Evolutionary conservation across 2,888 invertebrate species (phyloP), one percentile per base, ranked within the genome.

Genomic region (Branchellion lobata): DNA sequence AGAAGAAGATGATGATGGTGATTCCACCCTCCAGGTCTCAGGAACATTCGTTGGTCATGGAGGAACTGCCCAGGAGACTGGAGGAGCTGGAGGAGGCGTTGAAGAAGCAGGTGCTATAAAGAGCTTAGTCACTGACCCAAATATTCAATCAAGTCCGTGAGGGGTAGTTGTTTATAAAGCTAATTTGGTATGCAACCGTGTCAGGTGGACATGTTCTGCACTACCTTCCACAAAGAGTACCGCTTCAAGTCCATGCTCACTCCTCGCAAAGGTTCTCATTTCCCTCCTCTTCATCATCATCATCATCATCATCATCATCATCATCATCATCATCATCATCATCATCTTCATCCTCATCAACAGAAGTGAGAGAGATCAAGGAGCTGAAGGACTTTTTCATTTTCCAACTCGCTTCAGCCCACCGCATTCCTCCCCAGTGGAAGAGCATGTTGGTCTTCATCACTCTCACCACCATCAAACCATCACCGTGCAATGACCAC

Each of bases 191-290:
- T n/a, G n/a, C n/a, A n/a, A n/a, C n/a, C n/a, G n/a, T n/a, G n/a
- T n/a, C 89, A 96, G 2, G 91, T 97, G 1, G 92, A 93, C 84
- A 92, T 95, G 83, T 96, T 95, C 88, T 92, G 93, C 75, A 91
- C 93, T 84, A 92, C 94, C 0, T 92, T 94, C 84, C 91, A 93
- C 81, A 86, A 86, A 18, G 86, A 87, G 80, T 87, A 86, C 83
- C 82, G 85, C 33, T 83, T 83, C 40, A 81, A 81, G 71, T 83
- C 83, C 1, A 72, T 82, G 29, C 24, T 61, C 8, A 34, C 34
- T 34, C 1, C n/a, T 24, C 65, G 24, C 5, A 51, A 77, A 77
- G 77, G 77, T 77, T 3, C 34, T 34, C 61, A 57, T 5, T n/a
- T 24, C 61, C 24, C 3, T n/a, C 24, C 8, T 14, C 40, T 8